Evolutionary conservation across 2,888 invertebrate genomes (phyloP), one percentile per base, ranked within the genome.

Genomic region (Andrena chrysosceles): DNA sequence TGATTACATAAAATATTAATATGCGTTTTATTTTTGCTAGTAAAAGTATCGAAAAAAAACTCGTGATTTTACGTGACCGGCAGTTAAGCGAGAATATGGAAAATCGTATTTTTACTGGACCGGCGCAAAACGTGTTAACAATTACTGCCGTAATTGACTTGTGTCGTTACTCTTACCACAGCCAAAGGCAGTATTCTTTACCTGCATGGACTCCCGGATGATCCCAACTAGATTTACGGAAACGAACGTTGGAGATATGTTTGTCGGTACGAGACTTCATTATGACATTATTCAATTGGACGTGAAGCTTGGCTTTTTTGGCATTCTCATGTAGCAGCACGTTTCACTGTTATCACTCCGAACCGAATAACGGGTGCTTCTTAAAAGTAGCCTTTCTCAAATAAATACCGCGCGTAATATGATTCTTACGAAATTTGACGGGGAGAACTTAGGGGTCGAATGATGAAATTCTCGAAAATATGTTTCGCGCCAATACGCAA

Each of bases 171-270:
- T 90, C 84, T 90, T 80, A 88, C 88, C 90, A 93, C 94, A 99
- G 98, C 99, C 99, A 23, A 98, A 98, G 95, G 98, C 99, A 85
- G 97, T 99, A 83, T 98, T 99, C 95, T 99, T 99, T 94, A 98
- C 99, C 60, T 99, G 99, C 94, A 99, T 99, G 97, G 99, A 99
- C 96, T 98, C 98, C 94, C 96, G 99, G 94, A 98, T 99, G 97
- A 97, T 99, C 90, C 99, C 99, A 31, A 98, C 99, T 79, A 96
- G 98, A 93, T 98, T 99, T 94, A 98, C 98, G 75, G 97, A 98
- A 95, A 98, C 98, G 74, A 97, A 98, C 94, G 98, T 99, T 85
- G 99, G 99, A 63, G 99, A 99, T 94, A 99, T 99, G 98, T 99
- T 99, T 95, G 97, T 99, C 90, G 97, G 98, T 98, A 95, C 91